Evolutionary conservation across 2,113 vertebrate species (phyloP).

Genomic region (Himantopus leucocephalus): DNA sequence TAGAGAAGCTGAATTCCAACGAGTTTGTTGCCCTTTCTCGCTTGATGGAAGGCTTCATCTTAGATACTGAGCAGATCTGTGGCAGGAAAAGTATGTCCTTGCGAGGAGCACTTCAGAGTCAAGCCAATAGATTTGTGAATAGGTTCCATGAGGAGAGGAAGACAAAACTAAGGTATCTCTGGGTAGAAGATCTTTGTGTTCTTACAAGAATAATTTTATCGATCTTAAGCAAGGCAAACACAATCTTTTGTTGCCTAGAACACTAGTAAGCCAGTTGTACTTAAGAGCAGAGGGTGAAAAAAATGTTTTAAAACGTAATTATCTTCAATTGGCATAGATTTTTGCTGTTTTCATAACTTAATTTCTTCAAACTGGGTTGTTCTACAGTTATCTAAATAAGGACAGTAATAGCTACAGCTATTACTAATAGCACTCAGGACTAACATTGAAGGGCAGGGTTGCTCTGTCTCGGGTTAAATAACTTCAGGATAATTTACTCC

Average conservation of each 20-base stretch:
- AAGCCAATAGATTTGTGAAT: slow-evolving; percentile 95
- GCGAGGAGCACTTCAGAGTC: slow-evolving; percentile 93
- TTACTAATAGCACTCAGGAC: background rate
- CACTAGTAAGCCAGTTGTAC: background rate
- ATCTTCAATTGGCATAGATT: background rate
- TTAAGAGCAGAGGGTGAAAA: background rate
- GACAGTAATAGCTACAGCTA: background rate
- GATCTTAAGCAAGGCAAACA: rapidly evolving
- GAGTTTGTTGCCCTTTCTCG: slow-evolving; percentile 93
- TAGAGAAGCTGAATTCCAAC: slow-evolving; percentile 90
- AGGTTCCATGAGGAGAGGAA: slow-evolving; percentile 97
- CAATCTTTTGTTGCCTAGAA: background rate
- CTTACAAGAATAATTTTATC: background rate
- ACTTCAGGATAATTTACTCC: background rate
- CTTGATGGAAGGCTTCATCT: slow-evolving; percentile 88
- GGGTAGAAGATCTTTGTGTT: background rate
- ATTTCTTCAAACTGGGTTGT: background rate
- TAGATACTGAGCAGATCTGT: slow-evolving; percentile 89
- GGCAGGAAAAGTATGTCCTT: slow-evolving; percentile 89
- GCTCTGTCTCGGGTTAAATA: background rate
- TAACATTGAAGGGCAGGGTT: background rate
- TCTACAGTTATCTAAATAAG: background rate
- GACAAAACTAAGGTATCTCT: slow-evolving; percentile 89
- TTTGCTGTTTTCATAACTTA: background rate
- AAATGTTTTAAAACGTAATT: background rate